Base-by-base conservation (phyloP, 1,140 invertebrate genomes). In the Aradophagus sp. region DNA sequence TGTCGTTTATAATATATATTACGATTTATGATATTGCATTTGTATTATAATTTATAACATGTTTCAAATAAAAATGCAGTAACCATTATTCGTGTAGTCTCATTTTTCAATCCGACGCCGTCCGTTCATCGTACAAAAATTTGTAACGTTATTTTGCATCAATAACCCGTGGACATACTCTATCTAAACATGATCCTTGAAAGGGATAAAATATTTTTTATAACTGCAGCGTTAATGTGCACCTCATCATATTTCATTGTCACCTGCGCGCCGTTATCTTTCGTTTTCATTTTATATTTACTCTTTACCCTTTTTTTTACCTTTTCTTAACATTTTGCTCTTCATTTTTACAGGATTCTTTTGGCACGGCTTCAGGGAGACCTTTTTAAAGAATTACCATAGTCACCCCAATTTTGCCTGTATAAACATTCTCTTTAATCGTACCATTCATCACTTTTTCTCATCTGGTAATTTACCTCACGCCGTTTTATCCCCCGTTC, bases 41-140 rank as follows among this genome's bases (percentile, higher is more conserved):
- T 80, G 79, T 81, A 81, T 80, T 74, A 82, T 82, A 82, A 82
- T 82, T 82, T 82, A 82, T 81, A 81, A 80, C 77, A 80, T 75
- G 80, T 82, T 82, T 81, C 75, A 80, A 82, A 81, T 80, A 80
- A 82, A 66, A 82, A 75, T 76, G 75, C 61, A 77, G 70, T 80
- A 82, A 82, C 78, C 77, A 79, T 80, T 75, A 70, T 47, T 36
- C 23, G 0, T 0, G 1, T 10, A 5, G 4, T 26, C 11, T 73
- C 19, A 65, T 71, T 47, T 56, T 65, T 65, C 41, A 44, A 16
- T 11, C 7, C 13, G 31, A 14, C 5, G 10, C 20, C 20, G 4
- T 16, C 8, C 14, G 10, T 56, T 32, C 17, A 2, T 31, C 32
- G 20, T 8, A 19, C 44, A 5, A 50, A 39, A 34, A 44, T 56